Conservation (phyloP, 2,797 vertebrate species). For the Propithecus deckenii region DNA sequence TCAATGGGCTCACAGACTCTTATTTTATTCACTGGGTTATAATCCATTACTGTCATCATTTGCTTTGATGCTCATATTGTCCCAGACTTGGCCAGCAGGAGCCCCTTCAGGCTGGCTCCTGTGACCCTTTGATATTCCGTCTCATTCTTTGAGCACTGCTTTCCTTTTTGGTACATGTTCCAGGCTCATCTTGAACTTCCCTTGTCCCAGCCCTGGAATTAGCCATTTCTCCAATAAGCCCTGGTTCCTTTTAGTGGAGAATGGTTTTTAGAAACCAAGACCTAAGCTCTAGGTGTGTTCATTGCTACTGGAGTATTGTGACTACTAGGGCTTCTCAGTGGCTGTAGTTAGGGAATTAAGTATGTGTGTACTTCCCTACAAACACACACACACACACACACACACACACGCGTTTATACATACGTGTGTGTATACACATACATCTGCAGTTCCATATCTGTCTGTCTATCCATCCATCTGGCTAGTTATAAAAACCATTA, state of each 20-base stretch:
- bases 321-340: not conserved
- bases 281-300: not conserved
- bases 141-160: not conserved
- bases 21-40: not conserved
- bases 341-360: not conserved
- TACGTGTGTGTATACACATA: not conserved
- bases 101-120: not conserved
- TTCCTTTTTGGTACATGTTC: not conserved
- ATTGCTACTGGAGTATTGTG: not conserved
- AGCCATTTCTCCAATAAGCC: not conserved
- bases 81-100: not conserved
- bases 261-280: constrained; percentile 16
- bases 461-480: not conserved
- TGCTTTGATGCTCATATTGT: not conserved
- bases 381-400: not conserved
- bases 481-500: not conserved
- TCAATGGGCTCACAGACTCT: not conserved
- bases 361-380: not conserved
- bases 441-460: not conserved
- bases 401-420: not conserved
- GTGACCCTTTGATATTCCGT: not conserved
- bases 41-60: not conserved
- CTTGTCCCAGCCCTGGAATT: not conserved
- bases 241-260: not conserved
- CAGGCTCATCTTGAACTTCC: not conserved